A percentile compares a stretch with the other conserved stretches of the same genome.
phyloP scores from a whole-genome alignment of 2,888 invertebrate species.

The Tiliacea aurago region DNA sequence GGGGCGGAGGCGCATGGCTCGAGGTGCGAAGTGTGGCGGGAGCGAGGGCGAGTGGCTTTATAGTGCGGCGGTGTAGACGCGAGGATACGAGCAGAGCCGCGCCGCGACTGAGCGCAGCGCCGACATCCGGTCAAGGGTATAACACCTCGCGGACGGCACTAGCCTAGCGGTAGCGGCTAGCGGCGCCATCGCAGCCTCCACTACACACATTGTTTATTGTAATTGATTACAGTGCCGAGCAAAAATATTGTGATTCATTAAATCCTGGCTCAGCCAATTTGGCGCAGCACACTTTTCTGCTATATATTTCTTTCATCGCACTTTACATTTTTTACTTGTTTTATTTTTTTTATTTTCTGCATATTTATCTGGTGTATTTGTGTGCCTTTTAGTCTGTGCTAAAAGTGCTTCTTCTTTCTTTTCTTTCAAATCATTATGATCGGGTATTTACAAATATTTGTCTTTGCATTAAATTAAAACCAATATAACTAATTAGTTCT shows the following conservation, averaged over 20 bases:
- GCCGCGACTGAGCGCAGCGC: constrained; percentile 84
- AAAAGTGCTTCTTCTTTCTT: no score
- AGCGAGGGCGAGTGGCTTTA: constrained; percentile 70
- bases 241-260: constrained; percentile 11
- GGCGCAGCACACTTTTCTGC: no score
- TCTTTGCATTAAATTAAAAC: not conserved
- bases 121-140: constrained; percentile 83
- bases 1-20: constrained; percentile 78
- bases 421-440: no score
- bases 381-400: no score
- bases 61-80: constrained; percentile 73
- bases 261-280: no score
- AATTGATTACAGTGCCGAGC: constrained; percentile 1
- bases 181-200: constrained; percentile 41
- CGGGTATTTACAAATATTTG: constrained; percentile 1
- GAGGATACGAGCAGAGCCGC: constrained; percentile 83
- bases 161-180: constrained; percentile 33
- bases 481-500: constrained; percentile 5
- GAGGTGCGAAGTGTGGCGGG: constrained; percentile 68
- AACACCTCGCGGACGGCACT: constrained; percentile 71
- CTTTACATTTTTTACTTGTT: no score
- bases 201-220: constrained; percentile 32
- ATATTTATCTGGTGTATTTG: no score
- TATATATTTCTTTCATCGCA: no score
- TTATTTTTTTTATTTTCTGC: no score